phyloP scores from a whole-genome alignment of 2,797 vertebrate species.

The Fistularia commersonii region DNA sequence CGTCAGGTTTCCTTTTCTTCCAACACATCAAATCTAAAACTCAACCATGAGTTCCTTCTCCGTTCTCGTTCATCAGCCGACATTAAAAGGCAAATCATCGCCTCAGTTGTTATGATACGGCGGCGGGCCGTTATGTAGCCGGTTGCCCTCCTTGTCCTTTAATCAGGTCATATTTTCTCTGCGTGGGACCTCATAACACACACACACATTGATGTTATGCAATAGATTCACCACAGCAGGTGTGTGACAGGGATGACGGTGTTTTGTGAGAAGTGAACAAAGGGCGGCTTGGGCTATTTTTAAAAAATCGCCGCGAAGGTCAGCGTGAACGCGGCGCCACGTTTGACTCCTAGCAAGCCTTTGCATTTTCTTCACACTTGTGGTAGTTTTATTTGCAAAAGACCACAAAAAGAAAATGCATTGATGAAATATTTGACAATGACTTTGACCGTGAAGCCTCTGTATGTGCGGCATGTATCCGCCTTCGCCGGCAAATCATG shows the following conservation, averaged over 20 bases:
- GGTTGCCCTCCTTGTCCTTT: slow-evolving; percentile 47
- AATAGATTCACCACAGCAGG: slow-evolving; percentile 57
- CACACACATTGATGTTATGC: slow-evolving; percentile 37
- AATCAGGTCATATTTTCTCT: slow-evolving; percentile 12
- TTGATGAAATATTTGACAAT: slow-evolving; percentile 38
- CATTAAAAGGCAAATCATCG: no score
- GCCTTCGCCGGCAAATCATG: slow-evolving; percentile 20
- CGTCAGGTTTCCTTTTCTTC: no score
- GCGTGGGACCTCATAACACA: not conserved
- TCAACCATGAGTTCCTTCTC: no score
- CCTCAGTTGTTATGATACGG: no score
- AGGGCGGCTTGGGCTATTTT: slow-evolving; percentile 65
- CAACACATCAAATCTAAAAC: no score
- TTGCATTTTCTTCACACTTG: slow-evolving; percentile 15
- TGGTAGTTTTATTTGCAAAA: slow-evolving; percentile 1
- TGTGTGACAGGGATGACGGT: slow-evolving; percentile 46
- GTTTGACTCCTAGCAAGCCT: not conserved
- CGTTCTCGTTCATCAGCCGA: no score
- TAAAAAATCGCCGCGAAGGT: slow-evolving; percentile 51
- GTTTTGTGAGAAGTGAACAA: slow-evolving; percentile 49
- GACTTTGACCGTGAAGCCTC: slow-evolving; percentile 22
- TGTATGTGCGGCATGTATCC: slow-evolving; percentile 8
- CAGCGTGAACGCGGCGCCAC: slow-evolving; percentile 21
- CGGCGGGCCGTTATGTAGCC: no score
- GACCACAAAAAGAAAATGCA: slow-evolving; percentile 26